Conservation (phyloP, 2,888 invertebrate species). For the Hyalella azteca region DNA sequence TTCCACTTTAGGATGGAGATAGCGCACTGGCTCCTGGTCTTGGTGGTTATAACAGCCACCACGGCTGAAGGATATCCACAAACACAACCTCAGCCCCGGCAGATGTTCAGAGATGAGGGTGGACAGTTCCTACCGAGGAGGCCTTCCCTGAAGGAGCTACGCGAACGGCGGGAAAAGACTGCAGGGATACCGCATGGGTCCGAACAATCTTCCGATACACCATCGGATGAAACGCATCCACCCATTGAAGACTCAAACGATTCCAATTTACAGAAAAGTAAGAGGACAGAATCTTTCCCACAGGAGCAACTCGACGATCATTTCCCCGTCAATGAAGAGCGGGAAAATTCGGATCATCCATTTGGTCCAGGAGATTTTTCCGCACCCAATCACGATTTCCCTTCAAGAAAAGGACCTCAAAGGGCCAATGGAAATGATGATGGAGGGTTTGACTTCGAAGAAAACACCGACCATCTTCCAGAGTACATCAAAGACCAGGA, state of each 20-base stretch:
- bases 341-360: neutral
- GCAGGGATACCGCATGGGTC: neutral
- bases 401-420: neutral
- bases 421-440: neutral
- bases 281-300: neutral
- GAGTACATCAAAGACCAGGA: neutral
- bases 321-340: neutral
- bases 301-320: neutral
- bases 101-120: neutral
- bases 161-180: neutral
- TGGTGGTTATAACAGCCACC: neutral
- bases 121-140: neutral
- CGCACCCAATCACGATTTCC: neutral
- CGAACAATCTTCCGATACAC: neutral
- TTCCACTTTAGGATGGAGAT: neutral
- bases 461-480: slow-evolving; percentile 7
- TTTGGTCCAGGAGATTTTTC: slow-evolving; percentile 3
- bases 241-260: neutral
- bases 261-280: neutral
- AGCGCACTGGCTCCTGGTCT: neutral
- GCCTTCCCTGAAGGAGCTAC: neutral
- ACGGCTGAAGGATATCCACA: neutral
- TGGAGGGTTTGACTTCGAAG: neutral
- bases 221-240: neutral
- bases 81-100: neutral